These are phyloP conservation scores for Pseudococcus longispinus DNA, from an alignment of 2,888 invertebrate species.

Conservation along the genomic window DNA sequence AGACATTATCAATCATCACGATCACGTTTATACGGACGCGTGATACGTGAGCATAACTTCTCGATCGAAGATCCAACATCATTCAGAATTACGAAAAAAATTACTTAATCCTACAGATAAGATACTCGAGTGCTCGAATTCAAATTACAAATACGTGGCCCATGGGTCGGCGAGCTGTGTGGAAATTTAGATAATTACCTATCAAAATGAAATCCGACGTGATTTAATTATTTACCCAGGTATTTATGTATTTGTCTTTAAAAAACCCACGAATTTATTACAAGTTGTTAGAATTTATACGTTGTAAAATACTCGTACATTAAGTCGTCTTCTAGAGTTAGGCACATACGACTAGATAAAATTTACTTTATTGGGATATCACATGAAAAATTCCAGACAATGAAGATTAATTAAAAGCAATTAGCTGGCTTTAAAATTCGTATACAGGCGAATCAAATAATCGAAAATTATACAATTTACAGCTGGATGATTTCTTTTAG, in stretches of 20 bases:
- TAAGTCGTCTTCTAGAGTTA: too few species aligned
- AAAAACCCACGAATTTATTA: not conserved
- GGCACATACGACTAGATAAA: too few species aligned
- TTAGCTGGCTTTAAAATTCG: not conserved
- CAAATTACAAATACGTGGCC: not conserved
- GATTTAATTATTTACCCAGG: too few species aligned
- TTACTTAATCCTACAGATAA: not conserved
- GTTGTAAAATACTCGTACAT: too few species aligned
- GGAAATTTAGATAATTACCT: not conserved
- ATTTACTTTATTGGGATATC: too few species aligned
- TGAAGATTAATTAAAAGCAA: not conserved
- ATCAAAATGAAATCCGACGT: too few species aligned
- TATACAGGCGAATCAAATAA: not conserved
- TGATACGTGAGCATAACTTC: not conserved
- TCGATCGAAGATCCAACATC: not conserved
- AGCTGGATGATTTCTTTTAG: too few species aligned
- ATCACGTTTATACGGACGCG: not conserved
- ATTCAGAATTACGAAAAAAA: not conserved
- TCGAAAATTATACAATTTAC: not conserved
- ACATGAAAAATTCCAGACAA: not conserved
- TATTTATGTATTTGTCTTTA: too few species aligned
- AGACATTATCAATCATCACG: not conserved
- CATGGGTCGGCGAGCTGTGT: not conserved
- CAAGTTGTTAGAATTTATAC: too few species aligned
- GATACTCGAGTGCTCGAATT: conserved; percentile 6